Evolutionary conservation across 2,113 vertebrate genomes (phyloP), one percentile per base, ranked within the genome.

Genomic region (Columba janthina): DNA sequence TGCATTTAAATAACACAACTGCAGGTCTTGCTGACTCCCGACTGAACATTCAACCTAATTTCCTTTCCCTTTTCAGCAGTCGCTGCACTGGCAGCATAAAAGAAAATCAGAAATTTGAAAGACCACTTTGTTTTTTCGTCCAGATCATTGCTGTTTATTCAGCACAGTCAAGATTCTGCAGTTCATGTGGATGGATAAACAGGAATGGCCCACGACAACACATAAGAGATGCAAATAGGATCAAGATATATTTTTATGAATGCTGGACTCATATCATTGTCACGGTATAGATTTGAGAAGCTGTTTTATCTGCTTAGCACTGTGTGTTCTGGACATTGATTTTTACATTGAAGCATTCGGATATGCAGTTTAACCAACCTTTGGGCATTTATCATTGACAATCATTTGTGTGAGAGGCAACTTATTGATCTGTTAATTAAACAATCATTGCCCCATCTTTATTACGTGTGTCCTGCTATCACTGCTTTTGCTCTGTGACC

Each of bases 401-500:
- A 26, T 24, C 6, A 3, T 54, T 95, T 95, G 25, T 69, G 44
- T 57, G 64, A 94, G 56, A 94, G 69, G 54, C 34, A 50, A 76
- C 61, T 88, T 92, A 97, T 36, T 66, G 96, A 97, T 96, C 60
- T 93, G n/a, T 89, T 97, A 94, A 96, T 74, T 89, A 73, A 95
- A 84, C 57, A 94, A 18, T 89, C 80, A 67, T 87, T 78, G 42
- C 14, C 89, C 18, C 51, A 28, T 91, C 50, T 92, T 95, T 89
- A 76, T 72, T 53, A 78, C 3, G 1, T 28, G 13, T 79, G 50
- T 15, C 34, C 51, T 74, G 71, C n/a, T 40, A n/a, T 73, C 85
- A 69, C 12, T 25, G 28, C 15, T 48, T 80, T 79, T 61, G 62
- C 6, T 62, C 56, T 82, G 29, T 85, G 64, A 79, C 34, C 48